Conservation (phyloP, 1,140 invertebrate species). For the Drosophila subpulchrella region DNA sequence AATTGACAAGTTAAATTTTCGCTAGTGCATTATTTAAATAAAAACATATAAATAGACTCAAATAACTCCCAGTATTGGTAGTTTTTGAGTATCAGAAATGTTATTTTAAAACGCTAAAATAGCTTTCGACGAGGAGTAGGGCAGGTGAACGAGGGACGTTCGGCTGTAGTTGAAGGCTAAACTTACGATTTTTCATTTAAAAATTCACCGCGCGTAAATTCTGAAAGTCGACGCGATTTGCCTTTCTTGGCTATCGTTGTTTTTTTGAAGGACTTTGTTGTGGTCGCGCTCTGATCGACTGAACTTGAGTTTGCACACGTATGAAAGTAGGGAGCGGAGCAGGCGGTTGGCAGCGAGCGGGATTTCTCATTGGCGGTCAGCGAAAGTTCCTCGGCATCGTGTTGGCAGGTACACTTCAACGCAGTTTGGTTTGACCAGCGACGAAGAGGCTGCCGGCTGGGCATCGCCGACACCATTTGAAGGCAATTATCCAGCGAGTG, state of each 20-base stretch:
- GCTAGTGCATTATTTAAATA: background rate
- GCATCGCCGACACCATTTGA: background rate
- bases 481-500: slow-evolving; percentile 45
- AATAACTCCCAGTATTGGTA: background rate
- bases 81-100: slow-evolving; percentile 36
- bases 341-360: slow-evolving; percentile 56
- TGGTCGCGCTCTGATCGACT: slow-evolving; percentile 33
- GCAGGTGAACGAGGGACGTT: background rate
- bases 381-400: slow-evolving; percentile 33
- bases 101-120: slow-evolving; percentile 32
- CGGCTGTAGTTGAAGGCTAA: slow-evolving; percentile 14
- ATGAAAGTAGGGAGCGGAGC: slow-evolving; percentile 13
- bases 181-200: slow-evolving; percentile 85
- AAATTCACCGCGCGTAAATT: slow-evolving; percentile 85
- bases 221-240: slow-evolving; percentile 84
- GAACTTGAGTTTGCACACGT: slow-evolving; percentile 39
- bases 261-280: slow-evolving; percentile 37
- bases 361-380: slow-evolving; percentile 58
- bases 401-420: slow-evolving; percentile 67
- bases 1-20: no score
- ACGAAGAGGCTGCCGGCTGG: slow-evolving; percentile 42
- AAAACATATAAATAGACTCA: background rate
- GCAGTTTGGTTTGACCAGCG: slow-evolving; percentile 78
- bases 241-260: slow-evolving; percentile 67
- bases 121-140: slow-evolving; percentile 1